phyloP scores from a whole-genome alignment of 2,888 invertebrate genomes.

The Drosophila dives region DNA sequence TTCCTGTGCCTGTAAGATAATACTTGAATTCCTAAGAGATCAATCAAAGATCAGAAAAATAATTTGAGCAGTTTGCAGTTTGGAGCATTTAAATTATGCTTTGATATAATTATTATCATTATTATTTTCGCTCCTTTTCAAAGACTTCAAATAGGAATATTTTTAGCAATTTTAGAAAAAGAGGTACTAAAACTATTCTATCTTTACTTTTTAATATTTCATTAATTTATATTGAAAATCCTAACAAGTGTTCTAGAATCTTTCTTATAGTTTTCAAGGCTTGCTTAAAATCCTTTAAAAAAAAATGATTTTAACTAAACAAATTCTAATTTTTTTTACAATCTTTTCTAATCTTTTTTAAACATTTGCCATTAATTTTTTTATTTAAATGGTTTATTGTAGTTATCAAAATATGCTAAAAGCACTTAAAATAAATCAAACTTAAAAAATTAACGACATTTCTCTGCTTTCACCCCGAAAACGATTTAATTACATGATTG shows the following conservation, averaged over 20 bases:
- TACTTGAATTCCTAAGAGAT: not conserved
- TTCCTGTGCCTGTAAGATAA: constrained; percentile 42
- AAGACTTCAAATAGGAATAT: too few relatives aligned
- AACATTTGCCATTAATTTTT: not conserved
- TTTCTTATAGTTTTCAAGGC: not conserved
- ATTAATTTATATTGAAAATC: not conserved
- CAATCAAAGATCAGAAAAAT: not conserved
- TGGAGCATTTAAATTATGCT: not conserved
- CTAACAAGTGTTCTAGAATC: not conserved
- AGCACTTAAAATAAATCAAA: not conserved
- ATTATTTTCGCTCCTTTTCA: too few relatives aligned
- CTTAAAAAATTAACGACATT: not conserved
- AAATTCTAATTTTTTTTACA: too few relatives aligned
- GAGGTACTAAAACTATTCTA: too few relatives aligned
- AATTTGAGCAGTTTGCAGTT: not conserved
- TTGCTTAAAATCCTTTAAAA: not conserved
- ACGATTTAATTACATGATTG: constrained; percentile 57
- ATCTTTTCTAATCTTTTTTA: too few relatives aligned
- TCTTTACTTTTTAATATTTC: not conserved
- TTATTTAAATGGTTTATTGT: not conserved
- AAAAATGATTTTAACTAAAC: too few relatives aligned
- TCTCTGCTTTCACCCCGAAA: constrained; percentile 9
- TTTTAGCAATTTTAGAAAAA: too few relatives aligned
- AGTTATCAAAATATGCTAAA: not conserved
- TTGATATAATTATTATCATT: not conserved